Percentiles rank a stretch among this genome's conserved stretches.
phyloP scores from a whole-genome alignment of 2,113 vertebrate genomes.

The Tachysurus vachellii region DNA sequence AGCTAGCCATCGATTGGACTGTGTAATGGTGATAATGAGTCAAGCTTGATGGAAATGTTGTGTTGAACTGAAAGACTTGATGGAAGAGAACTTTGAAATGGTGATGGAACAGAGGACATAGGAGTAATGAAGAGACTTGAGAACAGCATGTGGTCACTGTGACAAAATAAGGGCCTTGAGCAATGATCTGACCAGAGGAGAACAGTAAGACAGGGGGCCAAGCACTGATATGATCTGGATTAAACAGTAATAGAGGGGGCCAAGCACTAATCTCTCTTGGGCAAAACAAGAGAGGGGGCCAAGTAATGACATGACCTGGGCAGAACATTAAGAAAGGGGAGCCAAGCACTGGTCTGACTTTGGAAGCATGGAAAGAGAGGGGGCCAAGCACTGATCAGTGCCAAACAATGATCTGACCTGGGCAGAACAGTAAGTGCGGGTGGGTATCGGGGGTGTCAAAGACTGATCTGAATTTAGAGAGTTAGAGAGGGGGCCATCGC shows the following conservation, averaged over 20 bases:
- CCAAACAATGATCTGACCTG: too few relatives aligned
- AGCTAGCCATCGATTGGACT: background rate
- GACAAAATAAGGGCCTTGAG: background rate
- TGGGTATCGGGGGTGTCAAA: too few relatives aligned
- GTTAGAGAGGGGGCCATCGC: too few relatives aligned
- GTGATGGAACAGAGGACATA: background rate
- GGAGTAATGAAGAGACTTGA: background rate
- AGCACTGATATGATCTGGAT: background rate
- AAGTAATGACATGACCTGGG: background rate
- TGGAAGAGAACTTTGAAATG: background rate
- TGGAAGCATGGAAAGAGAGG: too few relatives aligned
- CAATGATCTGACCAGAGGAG: background rate
- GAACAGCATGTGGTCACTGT: background rate
- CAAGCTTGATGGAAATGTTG: constrained; percentile 2
- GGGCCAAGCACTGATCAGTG: too few relatives aligned
- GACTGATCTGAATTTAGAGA: background rate
- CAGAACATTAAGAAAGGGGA: background rate
- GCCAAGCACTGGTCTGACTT: too few relatives aligned
- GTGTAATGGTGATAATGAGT: background rate
- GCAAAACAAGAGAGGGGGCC: background rate
- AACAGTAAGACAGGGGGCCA: background rate
- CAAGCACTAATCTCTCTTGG: background rate
- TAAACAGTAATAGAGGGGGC: background rate
- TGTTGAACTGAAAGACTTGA: background rate
- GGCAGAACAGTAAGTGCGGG: too few relatives aligned